These are phyloP conservation scores for Synergus gifuensis DNA, from an alignment of 2,888 invertebrate species.

Conservation along the genomic window DNA sequence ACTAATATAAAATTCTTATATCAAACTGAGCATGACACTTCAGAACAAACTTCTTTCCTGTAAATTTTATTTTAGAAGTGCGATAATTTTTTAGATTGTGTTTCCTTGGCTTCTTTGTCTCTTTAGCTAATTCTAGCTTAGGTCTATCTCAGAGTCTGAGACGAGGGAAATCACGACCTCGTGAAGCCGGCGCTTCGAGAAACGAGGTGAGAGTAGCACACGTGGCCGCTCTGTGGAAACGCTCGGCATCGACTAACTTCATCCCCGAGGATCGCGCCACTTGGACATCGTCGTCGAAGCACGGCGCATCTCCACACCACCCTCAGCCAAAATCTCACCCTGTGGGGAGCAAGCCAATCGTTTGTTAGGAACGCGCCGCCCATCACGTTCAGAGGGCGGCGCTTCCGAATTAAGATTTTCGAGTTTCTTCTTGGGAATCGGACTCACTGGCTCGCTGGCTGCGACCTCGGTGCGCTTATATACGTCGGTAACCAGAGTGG, in stretches of 20 bases:
- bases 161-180: neutral
- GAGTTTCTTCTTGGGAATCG: conserved; percentile 64
- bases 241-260: conserved; percentile 75
- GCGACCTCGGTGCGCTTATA: conserved; percentile 49
- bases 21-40: neutral
- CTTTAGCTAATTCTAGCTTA: neutral
- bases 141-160: neutral
- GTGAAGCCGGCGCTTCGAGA: conserved; percentile 34
- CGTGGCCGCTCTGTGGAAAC: conserved; percentile 59
- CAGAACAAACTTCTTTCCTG: neutral
- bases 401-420: conserved; percentile 76
- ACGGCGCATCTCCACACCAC: conserved; percentile 68
- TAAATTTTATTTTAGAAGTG: neutral
- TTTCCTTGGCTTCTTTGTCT: neutral
- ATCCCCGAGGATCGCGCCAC: conserved; percentile 55
- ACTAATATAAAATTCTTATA: neutral
- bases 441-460: conserved; percentile 48
- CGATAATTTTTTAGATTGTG: neutral
- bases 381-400: conserved; percentile 69
- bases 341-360: conserved; percentile 69
- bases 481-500: conserved; percentile 49
- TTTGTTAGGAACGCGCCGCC: conserved; percentile 57
- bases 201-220: neutral
- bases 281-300: conserved; percentile 65
- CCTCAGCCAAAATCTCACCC: conserved; percentile 53